These are phyloP conservation scores for Deilephila elpenor DNA, from an alignment of 2,888 invertebrate species.

Conservation along the genomic window DNA sequence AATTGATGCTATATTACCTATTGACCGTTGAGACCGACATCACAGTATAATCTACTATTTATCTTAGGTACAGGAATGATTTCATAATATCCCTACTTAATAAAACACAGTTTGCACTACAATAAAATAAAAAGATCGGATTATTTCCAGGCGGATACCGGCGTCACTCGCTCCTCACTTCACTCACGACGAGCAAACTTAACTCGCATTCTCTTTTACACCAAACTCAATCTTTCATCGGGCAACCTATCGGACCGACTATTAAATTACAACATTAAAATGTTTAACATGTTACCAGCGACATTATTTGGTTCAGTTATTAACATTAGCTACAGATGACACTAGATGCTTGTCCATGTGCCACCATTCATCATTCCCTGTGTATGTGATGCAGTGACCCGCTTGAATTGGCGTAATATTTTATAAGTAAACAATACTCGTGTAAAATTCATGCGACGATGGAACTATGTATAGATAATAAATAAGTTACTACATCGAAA, in stretches of 20 bases:
- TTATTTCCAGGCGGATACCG: conserved; percentile 66
- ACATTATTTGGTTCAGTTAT: conserved; percentile 17
- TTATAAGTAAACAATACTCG: conserved; percentile 1
- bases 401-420: background rate
- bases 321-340: background rate
- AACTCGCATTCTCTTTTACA: conserved; percentile 29
- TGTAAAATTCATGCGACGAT: conserved; percentile 18
- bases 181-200: background rate
- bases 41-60: conserved; percentile 82
- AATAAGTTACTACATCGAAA: conserved; percentile 30
- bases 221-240: background rate
- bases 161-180: conserved; percentile 46
- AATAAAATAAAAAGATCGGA: conserved; percentile 60
- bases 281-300: conserved; percentile 5
- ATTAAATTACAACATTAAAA: background rate
- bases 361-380: background rate
- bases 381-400: conserved; percentile 7
- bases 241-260: background rate
- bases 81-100: conserved; percentile 69
- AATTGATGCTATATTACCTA: conserved; percentile 82
- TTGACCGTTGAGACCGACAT: conserved; percentile 83
- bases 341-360: background rate
- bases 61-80: conserved; percentile 84
- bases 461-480: conserved; percentile 31
- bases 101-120: conserved; percentile 78